Base-by-base conservation (phyloP, 2,113 vertebrate genomes). In the Meriones unguiculatus region DNA sequence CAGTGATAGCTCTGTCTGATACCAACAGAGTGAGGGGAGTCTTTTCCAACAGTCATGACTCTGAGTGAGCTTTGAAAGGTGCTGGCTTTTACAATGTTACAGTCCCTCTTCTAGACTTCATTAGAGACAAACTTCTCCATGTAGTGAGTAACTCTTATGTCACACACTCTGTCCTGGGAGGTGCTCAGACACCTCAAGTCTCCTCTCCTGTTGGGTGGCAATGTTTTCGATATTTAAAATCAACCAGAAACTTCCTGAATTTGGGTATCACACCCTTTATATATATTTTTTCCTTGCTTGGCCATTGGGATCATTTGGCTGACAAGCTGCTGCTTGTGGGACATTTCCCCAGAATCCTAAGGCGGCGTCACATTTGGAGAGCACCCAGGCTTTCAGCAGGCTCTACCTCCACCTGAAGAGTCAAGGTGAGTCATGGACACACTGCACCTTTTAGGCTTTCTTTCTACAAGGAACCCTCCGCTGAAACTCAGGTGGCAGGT, bases 211-310 rank as follows among this genome's bases (percentile, higher is more conserved):
- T 46, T 95, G n/a, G 32, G 12, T 76, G 88, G 87, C 46, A 94
- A 59, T 65, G 41, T 90, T 72, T 90, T 86, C 38, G 89, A 3
- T 64, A 90, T 90, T 46, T 88, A 85, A 81, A 78, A 20, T 20
- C 35, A 72, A 9, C 28, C 82, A 96, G 93, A 93, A 96, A 3
- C 38, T 81, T 96, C 8, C 35, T 92, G 80, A 95, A 90, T 85
- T 85, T 84, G 54, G 7, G 14, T 52, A 67, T 62, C 6, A 35
- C 22, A 12, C 72, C 13, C 46, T 17, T 67, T 65, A 46, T 93
- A n/a, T 84, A 65, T 64, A n/a, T 70, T 54, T 38, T 89, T 46
- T 52, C 30, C 20, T 9, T 50, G 65, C 41, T 32, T 75, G 15
- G 17, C 2, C 15, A 59, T 32, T 57, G 62, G 46, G 1, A 38